Evolutionary conservation across 2,888 invertebrate genomes (phyloP).

Genomic region (Patella depressa): DNA sequence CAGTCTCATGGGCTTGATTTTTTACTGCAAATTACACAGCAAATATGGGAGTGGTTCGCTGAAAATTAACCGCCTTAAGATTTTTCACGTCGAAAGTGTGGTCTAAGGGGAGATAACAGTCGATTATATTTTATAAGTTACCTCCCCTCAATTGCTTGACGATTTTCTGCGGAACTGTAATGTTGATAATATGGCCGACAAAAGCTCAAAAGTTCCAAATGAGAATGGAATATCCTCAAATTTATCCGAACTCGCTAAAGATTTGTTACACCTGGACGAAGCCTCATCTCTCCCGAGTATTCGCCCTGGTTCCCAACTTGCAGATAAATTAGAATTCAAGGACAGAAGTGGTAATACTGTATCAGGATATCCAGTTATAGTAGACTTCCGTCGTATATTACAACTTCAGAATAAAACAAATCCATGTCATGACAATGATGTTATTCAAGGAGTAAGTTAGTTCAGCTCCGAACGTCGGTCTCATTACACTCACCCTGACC

Average conservation of each 20-base stretch:
- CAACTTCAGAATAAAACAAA: constrained; percentile 46
- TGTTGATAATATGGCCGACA: constrained; percentile 63
- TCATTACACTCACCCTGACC: no score
- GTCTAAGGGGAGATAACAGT: no score
- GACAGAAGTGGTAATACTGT: constrained; percentile 50
- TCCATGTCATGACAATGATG: constrained; percentile 36
- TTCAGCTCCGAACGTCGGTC: no score
- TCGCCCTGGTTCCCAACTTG: constrained; percentile 56
- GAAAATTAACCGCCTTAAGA: no score
- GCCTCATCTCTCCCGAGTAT: constrained; percentile 28
- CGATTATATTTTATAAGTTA: no score
- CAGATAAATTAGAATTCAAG: constrained; percentile 51
- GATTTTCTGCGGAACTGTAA: constrained; percentile 56
- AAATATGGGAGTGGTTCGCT: no score
- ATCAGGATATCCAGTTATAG: constrained; percentile 57
- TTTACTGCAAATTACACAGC: no score
- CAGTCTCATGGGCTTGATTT: no score
- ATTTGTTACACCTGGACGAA: constrained; percentile 27
- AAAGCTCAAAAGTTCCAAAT: constrained; percentile 16
- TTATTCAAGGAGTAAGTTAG: constrained; percentile 51
- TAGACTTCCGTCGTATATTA: constrained; percentile 59
- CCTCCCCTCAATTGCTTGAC: constrained; percentile 21
- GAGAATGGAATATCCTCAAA: constrained; percentile 17
- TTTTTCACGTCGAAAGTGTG: no score
- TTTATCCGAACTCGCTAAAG: constrained; percentile 21